Base-by-base conservation (phyloP, 2,888 invertebrate species). In the Scaptomyza cyrtandrae region DNA sequence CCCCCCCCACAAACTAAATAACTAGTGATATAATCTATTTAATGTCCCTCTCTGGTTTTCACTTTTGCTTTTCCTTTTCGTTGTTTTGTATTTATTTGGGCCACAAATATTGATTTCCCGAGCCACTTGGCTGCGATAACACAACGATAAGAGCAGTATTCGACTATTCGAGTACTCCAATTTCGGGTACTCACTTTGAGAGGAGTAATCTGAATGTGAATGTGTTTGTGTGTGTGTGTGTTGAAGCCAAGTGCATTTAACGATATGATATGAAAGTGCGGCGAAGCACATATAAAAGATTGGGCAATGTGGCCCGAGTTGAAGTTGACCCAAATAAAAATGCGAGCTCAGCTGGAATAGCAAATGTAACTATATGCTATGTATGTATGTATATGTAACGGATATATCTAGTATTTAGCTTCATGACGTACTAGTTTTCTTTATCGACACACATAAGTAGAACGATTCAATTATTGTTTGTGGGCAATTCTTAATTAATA, bases 61-160 rank as follows among this genome's bases (percentile, higher is more conserved):
- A 53, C 39, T 63, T 45, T 33, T 55, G 37, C 58, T 57, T 55
- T 46, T 61, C 53, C 33, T 43, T 52, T 37, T 31, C 2, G 24
- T 35, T 52, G 56, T 24, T 44, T 19, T 46, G 14, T 37, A 35
- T 56, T 59, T 74, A 78, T 84, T 87, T 81, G 74, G 65, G 75
- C 63, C 78, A 71, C 85, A 87, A 81, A 81, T 81, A 83, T 83
- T 83, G 88, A 82, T 82, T 88, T 86, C 63, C 66, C 56, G 54
- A 39, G 43, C n/a, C 33, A 14, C 53, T 57, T n/a, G 37, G 14
- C 37, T 63, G 64, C 68, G 75, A 75, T 75, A 75, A 73, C 54
- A 64, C 29, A 39, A 24, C 55, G 80, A 76, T 79, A 79, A 75
- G 74, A 75, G 74, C 68, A 55, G 63, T 41, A 11, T 37, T 39